These are phyloP conservation scores for Cephus sareptanus DNA, from an alignment of 2,888 invertebrate genomes.

Conservation along the genomic window DNA sequence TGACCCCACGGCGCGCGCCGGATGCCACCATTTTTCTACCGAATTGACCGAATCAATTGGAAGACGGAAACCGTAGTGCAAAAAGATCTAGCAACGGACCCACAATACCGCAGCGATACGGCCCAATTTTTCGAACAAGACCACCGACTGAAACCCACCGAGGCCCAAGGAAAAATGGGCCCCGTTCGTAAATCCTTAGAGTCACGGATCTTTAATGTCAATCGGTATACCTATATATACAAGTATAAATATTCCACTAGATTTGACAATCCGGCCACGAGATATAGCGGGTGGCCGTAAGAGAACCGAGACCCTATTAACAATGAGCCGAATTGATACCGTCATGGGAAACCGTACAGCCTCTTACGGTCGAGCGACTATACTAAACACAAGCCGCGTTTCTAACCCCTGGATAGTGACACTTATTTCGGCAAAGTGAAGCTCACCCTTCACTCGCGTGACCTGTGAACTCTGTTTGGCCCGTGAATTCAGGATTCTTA, in stretches of 20 bases:
- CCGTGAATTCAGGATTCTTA: background rate
- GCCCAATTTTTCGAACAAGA: background rate
- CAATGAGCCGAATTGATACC: slow-evolving; percentile 50
- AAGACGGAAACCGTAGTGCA: slow-evolving; percentile 33
- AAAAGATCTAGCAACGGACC: background rate
- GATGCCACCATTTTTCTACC: slow-evolving; percentile 61
- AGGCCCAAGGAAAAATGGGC: background rate
- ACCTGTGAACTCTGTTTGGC: slow-evolving; percentile 51
- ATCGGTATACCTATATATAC: background rate
- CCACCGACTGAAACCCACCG: background rate
- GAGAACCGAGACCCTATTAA: background rate
- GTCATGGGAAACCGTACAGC: slow-evolving; percentile 61
- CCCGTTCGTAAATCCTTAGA: background rate
- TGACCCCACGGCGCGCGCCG: slow-evolving; percentile 63
- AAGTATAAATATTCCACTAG: background rate
- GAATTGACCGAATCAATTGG: slow-evolving; percentile 54
- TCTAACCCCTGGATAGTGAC: background rate
- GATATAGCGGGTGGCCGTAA: background rate
- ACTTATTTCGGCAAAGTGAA: background rate
- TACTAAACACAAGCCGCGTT: background rate
- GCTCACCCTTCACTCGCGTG: slow-evolving; percentile 49
- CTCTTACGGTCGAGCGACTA: slow-evolving; percentile 55
- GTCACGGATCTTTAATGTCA: background rate
- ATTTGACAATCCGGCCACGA: background rate
- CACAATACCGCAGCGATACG: background rate